Conservation (phyloP, 2,888 invertebrate species). For the Acronicta alni region DNA sequence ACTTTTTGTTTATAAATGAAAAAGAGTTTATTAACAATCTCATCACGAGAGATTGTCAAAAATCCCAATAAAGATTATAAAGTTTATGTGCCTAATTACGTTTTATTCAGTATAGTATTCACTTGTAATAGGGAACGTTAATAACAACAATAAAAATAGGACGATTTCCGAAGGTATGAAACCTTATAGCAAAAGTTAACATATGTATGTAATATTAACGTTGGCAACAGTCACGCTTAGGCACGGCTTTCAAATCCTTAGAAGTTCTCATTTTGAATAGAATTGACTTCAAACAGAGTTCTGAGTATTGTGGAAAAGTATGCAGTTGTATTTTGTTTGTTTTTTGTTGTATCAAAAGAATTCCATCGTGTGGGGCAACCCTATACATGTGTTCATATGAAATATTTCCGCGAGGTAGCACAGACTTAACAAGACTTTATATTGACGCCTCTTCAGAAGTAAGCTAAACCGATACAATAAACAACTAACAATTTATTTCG, state of each 20-base stretch:
- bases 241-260: slow-evolving; percentile 43
- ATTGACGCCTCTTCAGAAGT: slow-evolving; percentile 66
- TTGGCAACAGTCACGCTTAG: slow-evolving; percentile 21
- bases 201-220: slow-evolving; percentile 4
- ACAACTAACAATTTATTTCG: slow-evolving; percentile 29
- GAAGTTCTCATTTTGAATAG: slow-evolving; percentile 45
- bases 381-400: slow-evolving; percentile 54
- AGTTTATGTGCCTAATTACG: no score
- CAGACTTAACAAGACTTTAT: slow-evolving; percentile 79
- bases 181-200: slow-evolving; percentile 21
- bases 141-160: slow-evolving; percentile 4
- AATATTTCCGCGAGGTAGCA: slow-evolving; percentile 73
- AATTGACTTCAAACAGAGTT: slow-evolving; percentile 42
- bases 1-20: no score
- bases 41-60: no score
- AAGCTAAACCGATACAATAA: slow-evolving; percentile 57
- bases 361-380: slow-evolving; percentile 49
- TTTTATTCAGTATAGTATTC: no score
- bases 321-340: slow-evolving; percentile 34
- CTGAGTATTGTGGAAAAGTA: slow-evolving; percentile 28
- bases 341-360: slow-evolving; percentile 45
- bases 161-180: slow-evolving; percentile 5
- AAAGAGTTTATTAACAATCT: no score
- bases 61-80: no score
- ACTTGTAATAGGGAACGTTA: no score